phyloP scores from a whole-genome alignment of 2,113 vertebrate species.

The Bubo bubo region DNA sequence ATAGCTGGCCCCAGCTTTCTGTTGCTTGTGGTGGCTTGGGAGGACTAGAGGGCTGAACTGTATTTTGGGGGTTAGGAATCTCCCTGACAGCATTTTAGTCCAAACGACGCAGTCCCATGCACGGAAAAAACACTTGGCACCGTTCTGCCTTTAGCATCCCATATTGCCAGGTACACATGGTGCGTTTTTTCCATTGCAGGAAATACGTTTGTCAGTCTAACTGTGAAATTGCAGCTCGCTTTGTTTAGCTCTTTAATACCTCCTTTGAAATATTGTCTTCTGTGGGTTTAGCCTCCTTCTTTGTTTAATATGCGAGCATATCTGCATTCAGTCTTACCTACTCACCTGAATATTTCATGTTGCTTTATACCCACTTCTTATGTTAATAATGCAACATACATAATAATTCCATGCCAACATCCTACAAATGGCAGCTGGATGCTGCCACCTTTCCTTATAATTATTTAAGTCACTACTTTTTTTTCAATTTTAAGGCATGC shows the following conservation, averaged over 20 bases:
- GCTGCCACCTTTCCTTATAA: not conserved
- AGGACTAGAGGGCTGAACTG: not conserved
- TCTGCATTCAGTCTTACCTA: not conserved
- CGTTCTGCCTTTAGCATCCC: not conserved
- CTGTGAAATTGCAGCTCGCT: not conserved
- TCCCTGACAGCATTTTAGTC: not conserved
- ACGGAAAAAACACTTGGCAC: not conserved
- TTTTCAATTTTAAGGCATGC: not conserved
- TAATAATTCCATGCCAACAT: not conserved
- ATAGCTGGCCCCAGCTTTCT: not conserved
- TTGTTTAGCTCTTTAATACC: not conserved
- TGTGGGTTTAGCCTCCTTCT: not conserved
- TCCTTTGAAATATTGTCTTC: not conserved
- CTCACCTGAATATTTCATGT: not conserved
- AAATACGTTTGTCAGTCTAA: not conserved
- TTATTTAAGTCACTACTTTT: not conserved
- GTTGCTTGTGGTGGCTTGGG: not conserved
- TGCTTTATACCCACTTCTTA: not conserved
- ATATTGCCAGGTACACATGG: not conserved
- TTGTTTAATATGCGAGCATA: not conserved
- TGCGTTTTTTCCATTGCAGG: not conserved
- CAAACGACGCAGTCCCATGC: accelerated
- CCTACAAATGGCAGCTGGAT: not conserved
- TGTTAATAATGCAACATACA: not conserved
- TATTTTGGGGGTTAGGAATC: not conserved